Conservation (phyloP, 2,888 invertebrate genomes). For the Tenthredo mesomela region DNA sequence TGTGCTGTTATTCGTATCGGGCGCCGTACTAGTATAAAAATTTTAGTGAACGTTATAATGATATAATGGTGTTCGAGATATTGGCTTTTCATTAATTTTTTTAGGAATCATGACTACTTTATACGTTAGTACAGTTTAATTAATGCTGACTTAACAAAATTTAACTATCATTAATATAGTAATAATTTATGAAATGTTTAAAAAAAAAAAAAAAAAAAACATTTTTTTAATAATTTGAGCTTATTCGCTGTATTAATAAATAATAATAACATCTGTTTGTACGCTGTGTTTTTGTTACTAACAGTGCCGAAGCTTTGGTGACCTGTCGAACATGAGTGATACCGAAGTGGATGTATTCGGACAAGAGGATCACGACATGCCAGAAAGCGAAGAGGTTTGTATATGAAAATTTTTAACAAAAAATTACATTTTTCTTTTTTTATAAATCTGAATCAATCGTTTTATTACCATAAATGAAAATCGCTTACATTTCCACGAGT, state of each 20-base stretch:
- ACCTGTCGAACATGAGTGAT: conserved; percentile 80
- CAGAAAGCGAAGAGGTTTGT: conserved; percentile 66
- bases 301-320: conserved; percentile 83
- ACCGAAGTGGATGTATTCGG: conserved; percentile 72
- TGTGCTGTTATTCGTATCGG: no score
- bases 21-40: no score
- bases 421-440: neutral
- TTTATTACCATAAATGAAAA: neutral
- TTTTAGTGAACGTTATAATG: neutral
- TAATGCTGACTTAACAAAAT: conserved; percentile 50
- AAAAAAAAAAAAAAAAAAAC: neutral
- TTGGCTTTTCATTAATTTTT: neutral
- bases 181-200: neutral
- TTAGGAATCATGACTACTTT: neutral
- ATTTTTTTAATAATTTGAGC: conserved; percentile 44
- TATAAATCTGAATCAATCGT: neutral
- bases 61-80: neutral
- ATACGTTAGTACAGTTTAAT: conserved; percentile 53
- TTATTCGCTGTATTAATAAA: conserved; percentile 42
- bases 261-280: conserved; percentile 52
- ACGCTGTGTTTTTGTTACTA: conserved; percentile 56
- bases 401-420: neutral
- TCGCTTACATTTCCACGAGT: neutral
- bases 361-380: conserved; percentile 67
- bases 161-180: conserved; percentile 46